A percentile compares a stretch with the other conserved stretches of the same genome.
These are phyloP conservation scores for Calameuta idolon DNA, from an alignment of 2,888 invertebrate species.

Conservation along the genomic window DNA sequence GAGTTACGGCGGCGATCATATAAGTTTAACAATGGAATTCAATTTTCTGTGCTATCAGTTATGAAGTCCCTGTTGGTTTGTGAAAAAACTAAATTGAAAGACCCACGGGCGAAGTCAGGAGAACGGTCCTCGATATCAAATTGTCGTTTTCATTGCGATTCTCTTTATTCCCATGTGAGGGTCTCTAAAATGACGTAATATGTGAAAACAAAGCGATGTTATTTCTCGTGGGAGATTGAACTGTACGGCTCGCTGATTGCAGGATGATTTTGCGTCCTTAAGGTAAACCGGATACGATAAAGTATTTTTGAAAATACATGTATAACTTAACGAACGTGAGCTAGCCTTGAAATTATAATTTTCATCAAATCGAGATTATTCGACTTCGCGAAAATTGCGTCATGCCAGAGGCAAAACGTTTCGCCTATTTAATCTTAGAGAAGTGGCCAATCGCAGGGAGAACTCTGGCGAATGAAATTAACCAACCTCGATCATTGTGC, in stretches of 20 bases:
- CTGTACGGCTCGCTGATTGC: background rate
- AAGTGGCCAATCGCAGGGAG: background rate
- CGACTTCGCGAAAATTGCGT: background rate
- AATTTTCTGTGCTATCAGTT: background rate
- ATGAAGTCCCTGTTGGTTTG: background rate
- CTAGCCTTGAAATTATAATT: background rate
- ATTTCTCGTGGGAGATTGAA: background rate
- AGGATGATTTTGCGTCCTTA: background rate
- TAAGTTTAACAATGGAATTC: background rate
- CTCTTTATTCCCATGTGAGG: constrained; percentile 7
- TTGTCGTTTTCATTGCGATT: constrained; percentile 40
- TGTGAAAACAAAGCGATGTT: background rate
- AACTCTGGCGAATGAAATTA: background rate
- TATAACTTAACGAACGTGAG: background rate
- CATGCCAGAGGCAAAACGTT: background rate
- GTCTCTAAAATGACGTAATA: background rate
- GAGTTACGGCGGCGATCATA: background rate
- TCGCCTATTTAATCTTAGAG: background rate
- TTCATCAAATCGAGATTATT: background rate
- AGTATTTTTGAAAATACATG: background rate
- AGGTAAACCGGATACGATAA: background rate
- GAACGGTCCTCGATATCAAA: constrained; percentile 34
- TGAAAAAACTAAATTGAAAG: background rate
- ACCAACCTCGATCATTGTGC: background rate
- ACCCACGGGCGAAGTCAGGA: background rate